A percentile compares a stretch with the other conserved stretches of the same genome.
phyloP scores from a whole-genome alignment of 2,797 vertebrate genomes.

The Delichon dasypus region DNA sequence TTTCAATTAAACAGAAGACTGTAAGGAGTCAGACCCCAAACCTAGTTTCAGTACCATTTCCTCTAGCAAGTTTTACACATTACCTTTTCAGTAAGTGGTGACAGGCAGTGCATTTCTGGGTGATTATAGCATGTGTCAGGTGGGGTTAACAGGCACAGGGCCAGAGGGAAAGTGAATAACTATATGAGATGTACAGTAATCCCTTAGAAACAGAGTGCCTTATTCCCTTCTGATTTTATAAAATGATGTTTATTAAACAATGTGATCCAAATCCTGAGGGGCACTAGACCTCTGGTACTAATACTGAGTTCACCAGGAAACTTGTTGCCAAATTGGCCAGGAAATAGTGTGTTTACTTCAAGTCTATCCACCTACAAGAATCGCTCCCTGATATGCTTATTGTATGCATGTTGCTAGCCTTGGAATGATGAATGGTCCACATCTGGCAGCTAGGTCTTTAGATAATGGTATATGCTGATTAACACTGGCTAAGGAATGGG shows the following conservation, averaged over 20 bases:
- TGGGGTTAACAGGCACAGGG: slow-evolving; percentile 48
- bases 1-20: slow-evolving; percentile 59
- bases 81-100: slow-evolving; percentile 64
- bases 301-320: slow-evolving; percentile 9
- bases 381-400: background rate
- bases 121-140: slow-evolving; percentile 66
- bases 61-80: slow-evolving; percentile 58
- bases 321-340: slow-evolving; percentile 26
- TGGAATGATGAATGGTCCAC: slow-evolving; percentile 18
- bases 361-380: slow-evolving; percentile 17
- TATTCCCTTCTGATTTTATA: slow-evolving; percentile 50
- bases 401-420: background rate
- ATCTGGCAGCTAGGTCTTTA: slow-evolving; percentile 26
- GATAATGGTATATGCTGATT: slow-evolving; percentile 18
- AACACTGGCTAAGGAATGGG: background rate
- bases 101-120: slow-evolving; percentile 66
- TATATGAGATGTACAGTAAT: slow-evolving; percentile 53
- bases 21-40: slow-evolving; percentile 33
- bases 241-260: slow-evolving; percentile 58
- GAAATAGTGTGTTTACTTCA: slow-evolving; percentile 34
- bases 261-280: slow-evolving; percentile 22
- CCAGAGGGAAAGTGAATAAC: slow-evolving; percentile 60
- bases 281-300: background rate
- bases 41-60: slow-evolving; percentile 57
- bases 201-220: slow-evolving; percentile 45